These are phyloP conservation scores for Sarcophaga rosellei DNA, from an alignment of 2,888 invertebrate genomes.

Conservation along the genomic window DNA sequence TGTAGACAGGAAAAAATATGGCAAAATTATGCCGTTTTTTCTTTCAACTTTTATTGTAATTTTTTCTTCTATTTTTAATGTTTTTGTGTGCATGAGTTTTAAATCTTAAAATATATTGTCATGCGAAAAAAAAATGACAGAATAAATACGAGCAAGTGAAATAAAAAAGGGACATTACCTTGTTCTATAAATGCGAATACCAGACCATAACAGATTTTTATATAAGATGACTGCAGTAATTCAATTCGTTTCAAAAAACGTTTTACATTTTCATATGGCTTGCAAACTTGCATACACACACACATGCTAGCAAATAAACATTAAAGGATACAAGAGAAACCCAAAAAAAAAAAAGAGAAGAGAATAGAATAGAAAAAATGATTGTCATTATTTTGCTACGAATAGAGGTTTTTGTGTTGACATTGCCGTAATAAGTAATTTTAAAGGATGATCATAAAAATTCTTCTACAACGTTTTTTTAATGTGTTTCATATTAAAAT, in stretches of 20 bases:
- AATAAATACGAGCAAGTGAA: constrained; percentile 4
- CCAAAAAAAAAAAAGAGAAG: background rate
- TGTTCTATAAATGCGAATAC: constrained; percentile 23
- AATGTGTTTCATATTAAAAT: constrained; percentile 63
- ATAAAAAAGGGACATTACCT: constrained; percentile 53
- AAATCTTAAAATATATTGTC: constrained; percentile 61
- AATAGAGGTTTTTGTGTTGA: constrained; percentile 28
- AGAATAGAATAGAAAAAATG: constrained; percentile 11
- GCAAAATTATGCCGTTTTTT: constrained; percentile 62
- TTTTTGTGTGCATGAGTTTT: constrained; percentile 35
- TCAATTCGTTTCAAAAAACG: constrained; percentile 60
- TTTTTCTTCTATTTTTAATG: background rate
- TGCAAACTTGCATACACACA: background rate
- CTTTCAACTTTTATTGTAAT: background rate
- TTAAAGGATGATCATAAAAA: constrained; percentile 58
- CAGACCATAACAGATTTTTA: constrained; percentile 50
- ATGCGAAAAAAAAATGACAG: background rate
- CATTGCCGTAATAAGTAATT: constrained; percentile 60
- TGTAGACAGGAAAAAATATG: constrained; percentile 36
- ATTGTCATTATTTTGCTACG: constrained; percentile 44
- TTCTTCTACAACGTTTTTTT: constrained; percentile 10
- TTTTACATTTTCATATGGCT: constrained; percentile 47
- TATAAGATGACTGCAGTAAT: constrained; percentile 66
- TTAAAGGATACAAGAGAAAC: background rate
- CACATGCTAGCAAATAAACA: constrained; percentile 24